These are phyloP conservation scores for Drosophila varians DNA, from an alignment of 1,140 invertebrate species.

Conservation along the genomic window DNA sequence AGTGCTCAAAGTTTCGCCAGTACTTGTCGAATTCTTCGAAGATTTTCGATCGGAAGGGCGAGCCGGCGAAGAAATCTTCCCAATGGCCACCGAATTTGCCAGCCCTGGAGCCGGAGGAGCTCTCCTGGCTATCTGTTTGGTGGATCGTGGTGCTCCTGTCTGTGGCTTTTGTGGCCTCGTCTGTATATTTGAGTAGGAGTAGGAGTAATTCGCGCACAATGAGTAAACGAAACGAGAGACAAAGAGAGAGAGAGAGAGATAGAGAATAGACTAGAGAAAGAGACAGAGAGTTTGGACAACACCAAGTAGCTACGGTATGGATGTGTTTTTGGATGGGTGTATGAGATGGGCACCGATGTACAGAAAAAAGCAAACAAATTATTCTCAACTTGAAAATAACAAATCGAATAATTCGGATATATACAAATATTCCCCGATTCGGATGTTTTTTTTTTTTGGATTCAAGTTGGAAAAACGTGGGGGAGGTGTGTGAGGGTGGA, in stretches of 20 bases:
- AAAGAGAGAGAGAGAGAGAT: slow-evolving; percentile 27
- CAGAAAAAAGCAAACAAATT: background rate
- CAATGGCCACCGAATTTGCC: slow-evolving; percentile 49
- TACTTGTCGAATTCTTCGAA: slow-evolving; percentile 79
- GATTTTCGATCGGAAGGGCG: slow-evolving; percentile 74
- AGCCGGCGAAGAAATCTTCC: slow-evolving; percentile 70
- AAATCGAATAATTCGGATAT: background rate
- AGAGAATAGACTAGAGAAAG: slow-evolving; percentile 33
- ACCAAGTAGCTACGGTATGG: slow-evolving; percentile 15
- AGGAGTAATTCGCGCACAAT: slow-evolving; percentile 43
- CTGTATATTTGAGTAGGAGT: slow-evolving; percentile 50
- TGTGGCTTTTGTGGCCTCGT: slow-evolving; percentile 49
- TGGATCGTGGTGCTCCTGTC: slow-evolving; percentile 18
- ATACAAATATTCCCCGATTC: background rate
- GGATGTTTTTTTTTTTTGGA: background rate
- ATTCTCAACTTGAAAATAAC: background rate
- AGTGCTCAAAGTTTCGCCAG: slow-evolving; percentile 76
- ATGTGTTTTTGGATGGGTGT: slow-evolving; percentile 7
- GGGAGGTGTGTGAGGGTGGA: background rate
- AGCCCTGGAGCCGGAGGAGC: slow-evolving; percentile 36
- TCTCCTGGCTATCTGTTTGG: slow-evolving; percentile 21
- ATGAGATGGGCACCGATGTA: slow-evolving; percentile 8
- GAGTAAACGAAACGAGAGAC: slow-evolving; percentile 44
- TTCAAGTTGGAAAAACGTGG: background rate
- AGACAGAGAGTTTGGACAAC: slow-evolving; percentile 40